Percentiles rank a stretch among this genome's conserved stretches.
Conservation (phyloP, 2,113 vertebrate genomes). For the Eonycteris spelaea region DNA sequence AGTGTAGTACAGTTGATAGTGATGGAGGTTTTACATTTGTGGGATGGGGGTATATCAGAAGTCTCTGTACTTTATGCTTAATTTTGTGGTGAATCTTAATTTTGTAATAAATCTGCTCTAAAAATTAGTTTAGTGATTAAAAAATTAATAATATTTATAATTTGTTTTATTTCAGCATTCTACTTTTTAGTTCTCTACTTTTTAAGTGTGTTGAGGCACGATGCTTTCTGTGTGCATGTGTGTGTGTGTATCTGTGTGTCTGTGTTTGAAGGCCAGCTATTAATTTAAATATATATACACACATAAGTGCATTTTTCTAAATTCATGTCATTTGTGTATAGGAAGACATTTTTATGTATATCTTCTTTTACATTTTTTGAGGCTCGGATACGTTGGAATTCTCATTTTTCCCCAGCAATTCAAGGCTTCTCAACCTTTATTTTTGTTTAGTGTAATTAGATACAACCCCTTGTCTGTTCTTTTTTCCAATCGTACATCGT, state of each 20-base stretch:
- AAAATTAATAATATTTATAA: not conserved
- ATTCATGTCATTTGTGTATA: not conserved
- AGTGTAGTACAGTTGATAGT: not conserved
- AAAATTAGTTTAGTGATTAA: not conserved
- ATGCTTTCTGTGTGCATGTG: not conserved
- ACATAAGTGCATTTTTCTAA: not conserved
- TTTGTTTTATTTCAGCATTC: not conserved
- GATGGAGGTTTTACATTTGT: too few species aligned
- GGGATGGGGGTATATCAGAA: not conserved
- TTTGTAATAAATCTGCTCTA: not conserved
- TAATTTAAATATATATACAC: not conserved
- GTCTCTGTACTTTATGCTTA: not conserved
- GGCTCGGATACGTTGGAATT: not conserved
- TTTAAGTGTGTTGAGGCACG: not conserved
- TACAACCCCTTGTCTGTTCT: not conserved
- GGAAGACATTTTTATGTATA: not conserved
- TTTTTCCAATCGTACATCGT: not conserved
- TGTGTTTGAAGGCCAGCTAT: not conserved
- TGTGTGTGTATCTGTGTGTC: not conserved
- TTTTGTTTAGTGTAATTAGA: not conserved
- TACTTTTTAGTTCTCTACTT: not conserved
- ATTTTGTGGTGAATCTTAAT: not conserved
- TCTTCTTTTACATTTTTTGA: not conserved
- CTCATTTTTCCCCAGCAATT: not conserved
- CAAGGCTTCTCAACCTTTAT: not conserved